phyloP scores from a whole-genome alignment of 2,797 vertebrate genomes.

The Furcifer pardalis region DNA sequence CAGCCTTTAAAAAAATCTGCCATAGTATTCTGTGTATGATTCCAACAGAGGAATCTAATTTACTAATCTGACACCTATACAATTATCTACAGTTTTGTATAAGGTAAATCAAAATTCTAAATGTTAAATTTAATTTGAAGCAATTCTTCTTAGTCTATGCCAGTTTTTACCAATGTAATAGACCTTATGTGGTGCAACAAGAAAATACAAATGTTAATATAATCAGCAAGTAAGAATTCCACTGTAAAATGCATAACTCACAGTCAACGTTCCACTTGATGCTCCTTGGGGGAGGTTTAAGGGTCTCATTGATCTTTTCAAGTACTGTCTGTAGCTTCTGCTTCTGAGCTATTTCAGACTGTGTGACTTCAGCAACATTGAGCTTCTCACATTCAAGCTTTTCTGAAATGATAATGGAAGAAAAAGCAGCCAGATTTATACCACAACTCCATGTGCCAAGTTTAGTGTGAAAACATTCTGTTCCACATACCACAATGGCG shows the following conservation, averaged over 20 bases:
- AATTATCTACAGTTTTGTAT: background rate
- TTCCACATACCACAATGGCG: background rate
- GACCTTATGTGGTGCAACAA: conserved; percentile 16
- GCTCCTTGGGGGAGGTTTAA: conserved; percentile 91
- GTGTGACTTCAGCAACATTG: conserved; percentile 97
- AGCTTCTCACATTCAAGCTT: conserved; percentile 96
- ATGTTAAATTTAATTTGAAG: background rate
- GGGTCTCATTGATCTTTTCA: conserved; percentile 95
- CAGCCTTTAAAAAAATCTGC: background rate
- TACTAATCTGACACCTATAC: background rate
- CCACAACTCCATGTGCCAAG: background rate
- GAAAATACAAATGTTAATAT: background rate
- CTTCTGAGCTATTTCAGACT: conserved; percentile 98
- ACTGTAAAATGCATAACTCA: conserved; percentile 73
- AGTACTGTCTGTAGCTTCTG: conserved; percentile 97
- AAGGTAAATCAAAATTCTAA: background rate
- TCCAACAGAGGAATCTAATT: background rate
- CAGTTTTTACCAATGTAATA: background rate
- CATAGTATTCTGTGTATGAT: background rate
- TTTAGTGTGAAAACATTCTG: conserved; percentile 34
- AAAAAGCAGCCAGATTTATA: conserved; percentile 37
- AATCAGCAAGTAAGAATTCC: conserved; percentile 12
- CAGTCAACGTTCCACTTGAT: conserved; percentile 98
- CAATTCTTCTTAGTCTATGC: no score
- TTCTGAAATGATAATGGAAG: conserved; percentile 77